phyloP scores from a whole-genome alignment of 2,888 invertebrate genomes.

The Heliconius ismenius region DNA sequence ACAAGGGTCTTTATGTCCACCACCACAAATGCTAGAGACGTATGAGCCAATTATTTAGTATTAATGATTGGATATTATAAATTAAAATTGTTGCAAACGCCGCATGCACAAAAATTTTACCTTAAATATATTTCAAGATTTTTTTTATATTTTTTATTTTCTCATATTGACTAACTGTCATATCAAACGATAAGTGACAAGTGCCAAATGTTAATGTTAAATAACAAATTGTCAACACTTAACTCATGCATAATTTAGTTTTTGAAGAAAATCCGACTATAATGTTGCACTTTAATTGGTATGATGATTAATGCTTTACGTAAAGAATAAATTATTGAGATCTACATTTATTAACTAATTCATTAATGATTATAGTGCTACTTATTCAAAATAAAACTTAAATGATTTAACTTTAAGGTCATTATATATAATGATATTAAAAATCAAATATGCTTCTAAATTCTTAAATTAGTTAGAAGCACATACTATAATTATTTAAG shows the following conservation, averaged over 20 bases:
- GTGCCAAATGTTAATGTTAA: not conserved
- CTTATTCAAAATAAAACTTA: too few species aligned
- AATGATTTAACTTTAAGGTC: too few species aligned
- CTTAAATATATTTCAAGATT: conserved; percentile 22
- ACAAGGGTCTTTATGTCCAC: not conserved
- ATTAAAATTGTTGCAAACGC: not conserved
- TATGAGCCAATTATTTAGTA: not conserved
- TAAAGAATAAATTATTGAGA: not conserved
- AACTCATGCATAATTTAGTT: not conserved
- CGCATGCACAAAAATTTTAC: conserved; percentile 15
- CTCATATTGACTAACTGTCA: conserved; percentile 8
- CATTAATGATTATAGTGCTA: too few species aligned
- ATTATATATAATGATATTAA: too few species aligned
- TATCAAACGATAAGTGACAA: not conserved
- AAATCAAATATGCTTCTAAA: too few species aligned
- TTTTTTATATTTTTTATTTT: conserved; percentile 21
- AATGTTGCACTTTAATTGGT: not conserved
- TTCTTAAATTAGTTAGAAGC: too few species aligned
- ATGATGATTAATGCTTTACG: not conserved
- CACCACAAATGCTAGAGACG: not conserved
- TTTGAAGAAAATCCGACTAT: not conserved
- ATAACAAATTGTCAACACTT: not conserved
- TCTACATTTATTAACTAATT: not conserved
- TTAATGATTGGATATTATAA: not conserved
- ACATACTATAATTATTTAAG: too few species aligned